Percentiles rank a stretch among this genome's conserved stretches.
phyloP scores from a whole-genome alignment of 2,113 vertebrate species.

The Bambusicola thoracicus region DNA sequence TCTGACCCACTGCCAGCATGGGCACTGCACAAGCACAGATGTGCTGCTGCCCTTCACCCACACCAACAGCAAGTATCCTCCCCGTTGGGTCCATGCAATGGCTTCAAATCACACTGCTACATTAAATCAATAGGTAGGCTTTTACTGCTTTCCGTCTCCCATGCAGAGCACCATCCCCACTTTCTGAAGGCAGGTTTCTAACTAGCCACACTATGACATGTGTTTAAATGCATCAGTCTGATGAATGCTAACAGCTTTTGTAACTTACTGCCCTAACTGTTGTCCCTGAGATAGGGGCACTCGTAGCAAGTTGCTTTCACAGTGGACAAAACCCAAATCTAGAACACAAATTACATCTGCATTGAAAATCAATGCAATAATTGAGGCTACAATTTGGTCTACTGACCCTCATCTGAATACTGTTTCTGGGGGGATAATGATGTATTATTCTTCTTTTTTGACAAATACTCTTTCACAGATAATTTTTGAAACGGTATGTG shows the following conservation, averaged over 20 bases:
- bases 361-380: constrained; percentile 15
- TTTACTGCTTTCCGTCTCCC: not conserved
- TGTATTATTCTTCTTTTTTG: constrained; percentile 46
- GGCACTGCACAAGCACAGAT: not conserved
- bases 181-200: not conserved
- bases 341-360: not conserved
- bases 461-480: constrained; percentile 50
- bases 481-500: constrained; percentile 42
- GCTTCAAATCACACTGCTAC: not conserved
- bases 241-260: not conserved
- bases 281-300: not conserved
- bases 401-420: constrained; percentile 45
- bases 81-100: not conserved
- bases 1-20: not conserved
- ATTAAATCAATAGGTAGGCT: not conserved
- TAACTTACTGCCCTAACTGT: not conserved
- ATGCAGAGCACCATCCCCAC: not conserved
- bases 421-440: constrained; percentile 32
- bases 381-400: constrained; percentile 30
- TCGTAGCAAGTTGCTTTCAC: constrained; percentile 12
- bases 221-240: not conserved
- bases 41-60: not conserved
- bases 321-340: constrained; percentile 7
- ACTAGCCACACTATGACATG: not conserved
- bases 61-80: not conserved